phyloP scores from a whole-genome alignment of 2,888 invertebrate species.

The Fragum fragum region DNA sequence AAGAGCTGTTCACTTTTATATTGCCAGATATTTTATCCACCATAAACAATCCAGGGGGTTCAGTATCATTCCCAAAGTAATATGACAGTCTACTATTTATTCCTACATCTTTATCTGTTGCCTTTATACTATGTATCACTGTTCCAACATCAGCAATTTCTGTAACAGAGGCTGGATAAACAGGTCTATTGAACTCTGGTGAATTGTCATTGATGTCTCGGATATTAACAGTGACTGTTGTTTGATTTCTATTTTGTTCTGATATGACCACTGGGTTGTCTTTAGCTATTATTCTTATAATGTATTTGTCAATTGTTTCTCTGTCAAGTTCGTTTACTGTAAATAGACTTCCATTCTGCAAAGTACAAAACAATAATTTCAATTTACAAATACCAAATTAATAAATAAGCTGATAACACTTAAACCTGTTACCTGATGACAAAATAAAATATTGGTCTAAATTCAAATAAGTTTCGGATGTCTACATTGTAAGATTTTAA shows the following conservation, averaged over 20 bases:
- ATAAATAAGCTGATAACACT: no score
- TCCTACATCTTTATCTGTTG: conserved; percentile 39
- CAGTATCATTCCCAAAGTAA: conserved; percentile 21
- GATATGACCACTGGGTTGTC: conserved; percentile 43
- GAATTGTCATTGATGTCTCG: conserved; percentile 97
- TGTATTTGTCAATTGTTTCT: conserved; percentile 15
- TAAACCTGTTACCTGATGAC: no score
- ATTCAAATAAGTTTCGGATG: no score
- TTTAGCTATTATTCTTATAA: conserved; percentile 29
- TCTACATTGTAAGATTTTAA: no score
- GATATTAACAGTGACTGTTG: conserved; percentile 57
- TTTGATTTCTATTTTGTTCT: conserved; percentile 25
- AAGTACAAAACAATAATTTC: no score
- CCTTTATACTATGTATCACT: conserved; percentile 22
- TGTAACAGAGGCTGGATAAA: conserved; percentile 47
- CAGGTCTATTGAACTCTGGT: conserved; percentile 90
- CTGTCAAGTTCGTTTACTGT: conserved; percentile 28
- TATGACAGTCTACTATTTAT: conserved; percentile 1
- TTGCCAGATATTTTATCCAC: conserved; percentile 31
- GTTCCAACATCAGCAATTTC: conserved; percentile 21
- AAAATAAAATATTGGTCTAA: no score
- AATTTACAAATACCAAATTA: no score
- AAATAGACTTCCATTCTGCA: conserved; percentile 19
- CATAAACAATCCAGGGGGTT: conserved; percentile 30
- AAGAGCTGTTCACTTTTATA: conserved; percentile 41